Percentiles rank a stretch among this genome's conserved stretches.
These are phyloP conservation scores for Micrasema minimum DNA, from an alignment of 1,140 invertebrate species.

Conservation along the genomic window DNA sequence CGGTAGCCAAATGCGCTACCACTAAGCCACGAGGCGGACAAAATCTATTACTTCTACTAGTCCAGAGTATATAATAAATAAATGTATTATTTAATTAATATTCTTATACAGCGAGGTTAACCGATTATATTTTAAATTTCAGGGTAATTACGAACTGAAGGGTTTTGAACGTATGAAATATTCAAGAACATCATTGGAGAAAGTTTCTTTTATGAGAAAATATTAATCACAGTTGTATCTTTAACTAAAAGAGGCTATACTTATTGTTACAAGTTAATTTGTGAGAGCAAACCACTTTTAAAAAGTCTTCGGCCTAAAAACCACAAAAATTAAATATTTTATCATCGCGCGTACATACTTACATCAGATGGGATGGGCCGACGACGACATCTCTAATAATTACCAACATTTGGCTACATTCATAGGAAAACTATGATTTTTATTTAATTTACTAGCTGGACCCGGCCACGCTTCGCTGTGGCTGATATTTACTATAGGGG, in stretches of 20 bases:
- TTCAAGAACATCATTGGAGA: conserved; percentile 9
- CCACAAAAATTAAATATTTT: neutral
- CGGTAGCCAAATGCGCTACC: too few species aligned
- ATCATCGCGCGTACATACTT: neutral
- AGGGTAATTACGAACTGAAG: conserved; percentile 13
- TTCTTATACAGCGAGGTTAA: neutral
- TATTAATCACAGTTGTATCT: neutral
- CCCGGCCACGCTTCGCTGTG: too few species aligned
- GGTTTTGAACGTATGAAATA: neutral
- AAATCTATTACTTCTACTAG: too few species aligned
- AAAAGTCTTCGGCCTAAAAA: neutral
- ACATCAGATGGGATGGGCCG: too few species aligned
- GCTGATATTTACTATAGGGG: too few species aligned
- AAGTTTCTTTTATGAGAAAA: conserved; percentile 33
- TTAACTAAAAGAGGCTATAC: neutral
- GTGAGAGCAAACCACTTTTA: neutral
- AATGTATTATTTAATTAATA: neutral
- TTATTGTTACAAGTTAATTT: neutral
- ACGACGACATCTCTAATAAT: too few species aligned
- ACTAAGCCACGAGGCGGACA: too few species aligned
- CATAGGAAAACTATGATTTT: neutral
- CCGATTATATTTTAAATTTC: too few species aligned
- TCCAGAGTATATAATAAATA: too few species aligned
- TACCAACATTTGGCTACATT: neutral
- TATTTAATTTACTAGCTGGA: neutral